phyloP scores from a whole-genome alignment of 1,140 invertebrate genomes.

The Drosophila seguyi region DNA sequence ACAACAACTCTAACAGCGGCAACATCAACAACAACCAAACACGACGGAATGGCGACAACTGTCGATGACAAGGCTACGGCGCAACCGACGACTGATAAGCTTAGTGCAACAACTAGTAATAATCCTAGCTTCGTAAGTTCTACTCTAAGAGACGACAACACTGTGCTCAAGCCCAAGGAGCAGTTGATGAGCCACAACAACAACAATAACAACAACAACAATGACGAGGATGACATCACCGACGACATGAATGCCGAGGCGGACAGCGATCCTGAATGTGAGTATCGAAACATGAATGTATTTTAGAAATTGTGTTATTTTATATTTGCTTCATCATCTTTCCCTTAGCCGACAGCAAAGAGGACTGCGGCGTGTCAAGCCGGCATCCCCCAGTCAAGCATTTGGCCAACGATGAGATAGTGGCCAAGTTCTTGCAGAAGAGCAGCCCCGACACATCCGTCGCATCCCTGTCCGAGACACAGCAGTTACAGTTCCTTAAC shows the following conservation, averaged over 20 bases:
- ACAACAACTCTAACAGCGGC: slow-evolving; percentile 24
- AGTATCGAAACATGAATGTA: slow-evolving; percentile 5
- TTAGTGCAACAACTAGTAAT: slow-evolving; percentile 82
- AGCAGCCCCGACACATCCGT: slow-evolving; percentile 25
- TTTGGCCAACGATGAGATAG: slow-evolving; percentile 68
- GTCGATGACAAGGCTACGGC: slow-evolving; percentile 48
- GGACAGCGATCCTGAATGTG: slow-evolving; percentile 30
- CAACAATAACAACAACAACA: slow-evolving; percentile 49
- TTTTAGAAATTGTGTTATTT: not conserved
- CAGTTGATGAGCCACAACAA: slow-evolving; percentile 27
- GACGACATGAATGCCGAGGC: slow-evolving; percentile 11
- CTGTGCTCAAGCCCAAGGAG: slow-evolving; percentile 44
- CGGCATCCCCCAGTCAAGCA: slow-evolving; percentile 28
- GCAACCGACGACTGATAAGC: slow-evolving; percentile 73
- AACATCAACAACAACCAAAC: slow-evolving; percentile 32
- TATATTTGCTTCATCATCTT: not conserved
- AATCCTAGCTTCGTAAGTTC: slow-evolving; percentile 74
- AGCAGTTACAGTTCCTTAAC: slow-evolving; percentile 72
- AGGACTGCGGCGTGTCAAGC: slow-evolving; percentile 8
- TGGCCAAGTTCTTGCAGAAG: slow-evolving; percentile 67
- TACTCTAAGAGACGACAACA: slow-evolving; percentile 73
- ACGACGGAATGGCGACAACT: slow-evolving; percentile 36
- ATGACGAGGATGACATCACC: slow-evolving; percentile 22
- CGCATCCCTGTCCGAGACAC: slow-evolving; percentile 22
- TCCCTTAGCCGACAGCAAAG: slow-evolving; percentile 42